Evolutionary conservation across 2,888 invertebrate species (phyloP).

Genomic region (Drosophila maculinotata): DNA sequence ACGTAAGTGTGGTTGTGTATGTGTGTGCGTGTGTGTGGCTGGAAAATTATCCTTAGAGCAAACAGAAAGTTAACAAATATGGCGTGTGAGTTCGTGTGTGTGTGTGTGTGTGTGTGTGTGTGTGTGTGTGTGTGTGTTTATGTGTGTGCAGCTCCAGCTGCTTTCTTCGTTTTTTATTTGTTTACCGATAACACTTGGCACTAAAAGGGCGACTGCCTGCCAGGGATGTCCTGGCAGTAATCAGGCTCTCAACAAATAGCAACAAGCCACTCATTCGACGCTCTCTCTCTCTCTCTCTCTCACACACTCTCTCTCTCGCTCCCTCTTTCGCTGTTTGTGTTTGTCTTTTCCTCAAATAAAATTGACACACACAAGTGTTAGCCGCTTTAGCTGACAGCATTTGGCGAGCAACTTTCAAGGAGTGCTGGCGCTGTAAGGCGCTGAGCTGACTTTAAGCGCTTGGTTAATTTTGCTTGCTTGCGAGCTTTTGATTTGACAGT

Average conservation of each 20-base stretch:
- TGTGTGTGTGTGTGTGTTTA: not conserved
- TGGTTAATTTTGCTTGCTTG: slow-evolving; percentile 70
- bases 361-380: slow-evolving; percentile 81
- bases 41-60: slow-evolving; percentile 75
- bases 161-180: slow-evolving; percentile 65
- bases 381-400: slow-evolving; percentile 75
- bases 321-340: slow-evolving; percentile 48
- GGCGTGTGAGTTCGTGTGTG: slow-evolving; percentile 14
- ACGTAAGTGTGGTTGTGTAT: slow-evolving; percentile 17
- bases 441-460: slow-evolving; percentile 67
- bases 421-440: slow-evolving; percentile 3
- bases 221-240: slow-evolving; percentile 71
- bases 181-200: slow-evolving; percentile 80
- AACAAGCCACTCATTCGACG: slow-evolving; percentile 71
- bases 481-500: slow-evolving; percentile 80
- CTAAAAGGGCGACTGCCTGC: slow-evolving; percentile 68
- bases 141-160: slow-evolving; percentile 13
- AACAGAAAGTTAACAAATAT: slow-evolving; percentile 66
- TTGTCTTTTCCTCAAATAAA: slow-evolving; percentile 80
- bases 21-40: slow-evolving; percentile 39
- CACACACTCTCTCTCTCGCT: not conserved
- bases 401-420: slow-evolving; percentile 19
- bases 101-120: slow-evolving; percentile 21
- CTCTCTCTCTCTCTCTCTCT: slow-evolving; percentile 5
- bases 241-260: slow-evolving; percentile 81